These are phyloP conservation scores for Ectemnius lituratus DNA, from an alignment of 2,888 invertebrate species.

Conservation along the genomic window DNA sequence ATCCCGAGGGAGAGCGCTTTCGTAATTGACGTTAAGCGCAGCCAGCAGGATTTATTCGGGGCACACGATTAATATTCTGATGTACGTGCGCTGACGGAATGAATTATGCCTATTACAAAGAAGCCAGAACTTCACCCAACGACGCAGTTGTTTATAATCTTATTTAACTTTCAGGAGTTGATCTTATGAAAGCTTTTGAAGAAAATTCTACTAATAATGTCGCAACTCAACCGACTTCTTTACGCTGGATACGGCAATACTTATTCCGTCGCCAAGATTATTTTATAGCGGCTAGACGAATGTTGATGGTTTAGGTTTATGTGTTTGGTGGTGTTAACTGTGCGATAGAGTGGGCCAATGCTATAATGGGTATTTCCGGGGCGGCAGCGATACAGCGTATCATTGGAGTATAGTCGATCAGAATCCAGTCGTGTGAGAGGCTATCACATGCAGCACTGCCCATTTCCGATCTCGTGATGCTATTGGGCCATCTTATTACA, in stretches of 20 bases:
- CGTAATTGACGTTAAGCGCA: too few species aligned
- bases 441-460: conserved; percentile 65
- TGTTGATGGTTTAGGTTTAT: background rate
- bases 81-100: background rate
- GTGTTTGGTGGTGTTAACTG: background rate
- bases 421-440: conserved; percentile 67
- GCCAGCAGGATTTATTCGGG: too few species aligned
- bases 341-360: background rate
- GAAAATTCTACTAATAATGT: too few species aligned
- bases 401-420: conserved; percentile 56
- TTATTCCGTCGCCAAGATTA: too few species aligned
- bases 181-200: conserved; percentile 8
- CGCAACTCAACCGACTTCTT: too few species aligned
- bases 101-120: too few species aligned
- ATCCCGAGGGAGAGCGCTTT: conserved; percentile 18
- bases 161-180: conserved; percentile 27
- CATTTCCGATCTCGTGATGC: conserved; percentile 47
- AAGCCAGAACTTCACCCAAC: too few species aligned
- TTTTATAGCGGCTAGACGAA: background rate
- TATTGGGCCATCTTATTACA: conserved; percentile 54
- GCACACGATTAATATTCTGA: background rate
- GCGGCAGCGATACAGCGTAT: conserved; percentile 18
- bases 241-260: too few species aligned
- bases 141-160: conserved; percentile 6
- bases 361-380: conserved; percentile 6